Percentiles rank a stretch among this genome's conserved stretches.
phyloP scores from a whole-genome alignment of 2,888 invertebrate genomes.

The Bibio marci region DNA sequence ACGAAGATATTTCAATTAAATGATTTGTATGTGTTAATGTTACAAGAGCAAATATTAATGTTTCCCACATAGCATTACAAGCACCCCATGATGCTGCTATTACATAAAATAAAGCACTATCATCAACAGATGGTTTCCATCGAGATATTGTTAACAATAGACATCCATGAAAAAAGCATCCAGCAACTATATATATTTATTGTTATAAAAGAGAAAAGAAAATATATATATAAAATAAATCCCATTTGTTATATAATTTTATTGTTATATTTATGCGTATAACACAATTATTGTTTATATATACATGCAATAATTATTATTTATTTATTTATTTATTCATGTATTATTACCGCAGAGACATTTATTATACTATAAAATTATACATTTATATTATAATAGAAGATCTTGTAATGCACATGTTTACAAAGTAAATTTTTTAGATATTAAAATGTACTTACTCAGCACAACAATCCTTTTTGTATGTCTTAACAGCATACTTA shows the following conservation, averaged over 20 bases:
- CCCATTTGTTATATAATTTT: too few species aligned
- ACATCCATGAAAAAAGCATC: conserved; percentile 65
- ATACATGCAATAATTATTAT: too few species aligned
- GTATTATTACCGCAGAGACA: too few species aligned
- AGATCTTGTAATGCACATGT: too few species aligned
- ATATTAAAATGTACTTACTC: conserved; percentile 35
- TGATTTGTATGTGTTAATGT: conserved; percentile 27
- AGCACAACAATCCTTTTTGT: conserved; percentile 57
- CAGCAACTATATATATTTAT: conserved; percentile 38
- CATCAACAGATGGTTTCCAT: conserved; percentile 67
- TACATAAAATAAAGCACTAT: conserved; percentile 64
- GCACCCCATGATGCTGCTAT: conserved; percentile 78
- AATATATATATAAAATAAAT: background rate
- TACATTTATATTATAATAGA: too few species aligned
- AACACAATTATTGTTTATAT: too few species aligned
- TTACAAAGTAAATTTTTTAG: too few species aligned
- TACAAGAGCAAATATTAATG: conserved; percentile 32
- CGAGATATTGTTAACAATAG: conserved; percentile 55
- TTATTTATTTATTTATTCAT: too few species aligned
- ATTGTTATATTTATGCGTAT: too few species aligned
- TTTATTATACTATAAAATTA: too few species aligned
- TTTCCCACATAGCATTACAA: conserved; percentile 74
- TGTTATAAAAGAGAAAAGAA: conserved; percentile 7
- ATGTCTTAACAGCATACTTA: conserved; percentile 63
- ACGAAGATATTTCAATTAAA: conserved; percentile 27